These are phyloP conservation scores for Styela clava DNA, from an alignment of 23 tunicate genomes.

Conservation along the genomic window DNA sequence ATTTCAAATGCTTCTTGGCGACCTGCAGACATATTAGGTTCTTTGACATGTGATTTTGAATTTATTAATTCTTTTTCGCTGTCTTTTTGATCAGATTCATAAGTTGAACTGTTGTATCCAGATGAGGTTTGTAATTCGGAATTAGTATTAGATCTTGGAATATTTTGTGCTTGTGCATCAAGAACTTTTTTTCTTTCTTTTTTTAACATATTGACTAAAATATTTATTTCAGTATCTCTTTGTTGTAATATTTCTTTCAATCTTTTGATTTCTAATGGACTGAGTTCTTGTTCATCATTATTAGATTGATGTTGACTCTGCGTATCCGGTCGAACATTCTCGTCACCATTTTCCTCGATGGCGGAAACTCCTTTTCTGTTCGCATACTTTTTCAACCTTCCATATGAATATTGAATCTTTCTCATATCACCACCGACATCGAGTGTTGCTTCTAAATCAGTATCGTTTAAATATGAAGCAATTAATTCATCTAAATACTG, in stretches of 20 bases:
- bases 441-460: constrained; percentile 69
- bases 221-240: constrained; percentile 92
- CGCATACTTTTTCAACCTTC: constrained; percentile 38
- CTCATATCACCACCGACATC: constrained; percentile 96
- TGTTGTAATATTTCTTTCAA: constrained; percentile 93
- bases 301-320: neutral
- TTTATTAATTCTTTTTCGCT: constrained; percentile 1
- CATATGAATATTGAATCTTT: constrained; percentile 81
- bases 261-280: constrained; percentile 72
- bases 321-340: neutral
- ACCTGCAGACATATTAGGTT: constrained; percentile 52
- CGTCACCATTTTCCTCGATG: neutral
- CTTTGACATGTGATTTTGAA: constrained; percentile 53
- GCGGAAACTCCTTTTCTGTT: constrained; percentile 6
- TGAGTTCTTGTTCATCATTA: constrained; percentile 29
- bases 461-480: constrained; percentile 46
- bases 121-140: neutral
- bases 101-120: constrained; percentile 48
- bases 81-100: constrained; percentile 35
- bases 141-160: neutral
- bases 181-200: constrained; percentile 78
- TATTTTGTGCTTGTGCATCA: constrained; percentile 32
- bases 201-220: constrained; percentile 79
- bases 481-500: constrained; percentile 73
- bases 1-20: constrained; percentile 86